Evolutionary conservation across 1,140 invertebrate species (phyloP).

Genomic region (Atta texana): DNA sequence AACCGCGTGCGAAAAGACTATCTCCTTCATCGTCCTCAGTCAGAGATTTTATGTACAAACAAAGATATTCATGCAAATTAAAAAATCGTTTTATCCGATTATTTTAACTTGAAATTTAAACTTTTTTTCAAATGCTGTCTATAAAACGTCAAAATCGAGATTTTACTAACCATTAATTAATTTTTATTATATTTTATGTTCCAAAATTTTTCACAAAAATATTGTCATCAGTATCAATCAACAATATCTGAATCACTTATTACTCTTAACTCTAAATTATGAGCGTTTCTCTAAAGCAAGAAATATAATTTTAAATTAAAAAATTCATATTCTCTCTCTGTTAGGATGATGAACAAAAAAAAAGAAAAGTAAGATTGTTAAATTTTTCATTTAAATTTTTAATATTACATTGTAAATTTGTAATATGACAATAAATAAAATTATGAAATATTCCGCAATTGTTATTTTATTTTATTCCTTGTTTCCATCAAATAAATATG

Average conservation of each 20-base stretch:
- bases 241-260: neutral
- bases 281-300: no score
- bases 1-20: conserved; percentile 31
- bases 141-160: neutral
- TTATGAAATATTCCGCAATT: conserved; percentile 15
- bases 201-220: neutral
- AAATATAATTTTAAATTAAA: neutral
- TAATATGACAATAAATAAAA: neutral
- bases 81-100: neutral
- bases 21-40: conserved; percentile 28
- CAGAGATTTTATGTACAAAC: conserved; percentile 26
- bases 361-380: neutral
- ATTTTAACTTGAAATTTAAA: neutral
- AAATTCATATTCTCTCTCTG: neutral
- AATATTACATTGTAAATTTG: neutral
- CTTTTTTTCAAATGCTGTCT: neutral
- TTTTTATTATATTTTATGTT: neutral
- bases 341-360: neutral
- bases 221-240: neutral
- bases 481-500: conserved; percentile 4
- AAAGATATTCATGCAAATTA: neutral
- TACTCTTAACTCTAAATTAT: neutral
- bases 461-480: neutral
- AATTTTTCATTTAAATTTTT: neutral
- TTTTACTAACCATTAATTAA: neutral